phyloP scores from a whole-genome alignment of 2,113 vertebrate genomes.

The Tricholaema leucomelas region DNA sequence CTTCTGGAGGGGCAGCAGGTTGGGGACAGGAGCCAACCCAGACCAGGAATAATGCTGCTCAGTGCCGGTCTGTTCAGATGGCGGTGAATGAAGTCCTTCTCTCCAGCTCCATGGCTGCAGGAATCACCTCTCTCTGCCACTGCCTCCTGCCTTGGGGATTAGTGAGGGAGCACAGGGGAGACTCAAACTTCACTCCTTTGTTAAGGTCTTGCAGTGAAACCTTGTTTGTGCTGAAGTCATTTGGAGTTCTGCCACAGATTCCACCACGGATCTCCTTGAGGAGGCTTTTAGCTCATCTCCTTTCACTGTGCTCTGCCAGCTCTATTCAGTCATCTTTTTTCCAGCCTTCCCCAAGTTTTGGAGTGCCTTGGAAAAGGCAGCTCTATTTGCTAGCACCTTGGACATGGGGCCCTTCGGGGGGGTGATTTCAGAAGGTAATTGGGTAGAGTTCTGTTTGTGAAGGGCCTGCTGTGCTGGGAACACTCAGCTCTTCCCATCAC shows the following conservation, averaged over 20 bases:
- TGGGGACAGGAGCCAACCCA: neutral
- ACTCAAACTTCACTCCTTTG: neutral
- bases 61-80: accelerated
- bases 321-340: neutral
- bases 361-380: neutral
- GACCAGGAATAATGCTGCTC: neutral
- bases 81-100: neutral
- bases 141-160: neutral
- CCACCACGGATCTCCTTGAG: constrained; percentile 11
- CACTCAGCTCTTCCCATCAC: neutral
- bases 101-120: neutral
- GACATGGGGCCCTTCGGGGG: accelerated
- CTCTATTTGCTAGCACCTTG: neutral
- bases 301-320: constrained; percentile 2
- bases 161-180: neutral
- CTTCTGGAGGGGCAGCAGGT: accelerated
- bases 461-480: neutral
- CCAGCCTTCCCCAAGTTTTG: neutral
- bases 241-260: constrained; percentile 38
- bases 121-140: neutral
- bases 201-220: neutral
- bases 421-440: neutral
- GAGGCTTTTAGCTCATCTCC: neutral
- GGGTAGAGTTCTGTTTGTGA: neutral
- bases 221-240: neutral